Evolutionary conservation across 2,113 vertebrate species (phyloP), one percentile per base, ranked within the genome.

Genomic region (Hylia prasina): DNA sequence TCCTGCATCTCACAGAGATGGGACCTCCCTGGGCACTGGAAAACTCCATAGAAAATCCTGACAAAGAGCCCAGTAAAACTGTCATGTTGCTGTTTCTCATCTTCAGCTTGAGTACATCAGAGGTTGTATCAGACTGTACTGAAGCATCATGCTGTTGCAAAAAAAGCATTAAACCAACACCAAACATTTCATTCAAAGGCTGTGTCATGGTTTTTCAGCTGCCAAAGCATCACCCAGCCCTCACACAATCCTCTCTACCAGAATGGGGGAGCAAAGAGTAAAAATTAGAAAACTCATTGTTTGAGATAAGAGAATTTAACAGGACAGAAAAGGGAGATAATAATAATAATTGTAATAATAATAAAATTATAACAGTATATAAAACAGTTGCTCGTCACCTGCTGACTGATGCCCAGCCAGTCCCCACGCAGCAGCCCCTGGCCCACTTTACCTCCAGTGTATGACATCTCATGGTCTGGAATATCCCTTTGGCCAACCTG

Each of bases 151-250:
- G 33, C 25, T 75, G 31, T 63, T 93, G 69, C 77, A 86, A 84
- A 58, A 82, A 82, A 91, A 5, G 35, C 83, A 69, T 47, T 51
- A 95, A 97, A 93, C 17, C 77, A 95, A 87, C 68, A 68, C 68
- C 79, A 89, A 94, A 92, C 89, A n/a, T 95, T 96, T 45, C 22
- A 63, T 51, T 93, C 86, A 96, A 54, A 82, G 87, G 31, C 35
- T 0, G 0, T 61, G 35, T 13, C 13, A 17, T 61, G 61, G 53
- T 54, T 81, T 86, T 35, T 73, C 76, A 61, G 18, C 40, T 19
- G 14, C n/a, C 40, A 61, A 54, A 61, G 31, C 47, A 68, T 23
- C 31, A 37, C 27, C 11, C 35, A 91, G 27, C 27, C 27, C 31
- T 37, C 47, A 14, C 19, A 33, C 54, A 68, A 11, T 37, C 39